Evolutionary conservation across 2,888 invertebrate genomes (phyloP), one percentile per base, ranked within the genome.

Genomic region (Orthosia gracilis): DNA sequence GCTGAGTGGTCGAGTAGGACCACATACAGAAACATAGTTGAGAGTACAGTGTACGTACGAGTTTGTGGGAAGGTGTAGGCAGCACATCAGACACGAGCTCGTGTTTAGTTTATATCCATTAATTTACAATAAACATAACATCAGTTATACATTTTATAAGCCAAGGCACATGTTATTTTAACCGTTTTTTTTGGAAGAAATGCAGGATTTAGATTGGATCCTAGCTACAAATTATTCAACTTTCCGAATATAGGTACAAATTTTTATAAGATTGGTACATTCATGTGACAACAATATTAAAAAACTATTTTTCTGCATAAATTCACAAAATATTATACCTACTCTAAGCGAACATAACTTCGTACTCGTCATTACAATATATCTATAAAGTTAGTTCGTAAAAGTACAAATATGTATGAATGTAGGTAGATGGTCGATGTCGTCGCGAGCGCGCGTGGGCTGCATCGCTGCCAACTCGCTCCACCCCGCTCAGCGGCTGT

Each of bases 271-370:
- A 95, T 96, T 96, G 96, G 96, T 96, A 96, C 96, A 96, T 96
- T 95, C 93, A 95, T 94, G 94, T 96, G 96, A 96, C 95, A 96
- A 96, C 95, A 96, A 96, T 96, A 95, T 96, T 96, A 96, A 95
- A 96, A 96, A 96, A 96, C 96, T 96, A 96, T 95, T 89, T 93
- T 95, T 96, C 95, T 96, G 96, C 96, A 94, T 96, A 95, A 96
- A 95, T 94, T 95, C 95, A 94, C 92, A 95, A 95, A 96, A 95
- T 96, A 93, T 95, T 94, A 94, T 93, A 94, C 94, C 95, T 95
- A 95, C 94, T 94, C 96, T 96, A 96, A 96, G 96, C 96, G 93
- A 96, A 96, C 94, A 91, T 95, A 95, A 93, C 91, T 90, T 92
- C 91, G 91, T 95, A 94, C 91, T 94, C 91, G 86, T 94, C 89